A percentile compares a stretch with the other conserved stretches of the same genome.
These are phyloP conservation scores for Nephrotoma flavescens DNA, from an alignment of 2,888 invertebrate genomes.

Conservation along the genomic window DNA sequence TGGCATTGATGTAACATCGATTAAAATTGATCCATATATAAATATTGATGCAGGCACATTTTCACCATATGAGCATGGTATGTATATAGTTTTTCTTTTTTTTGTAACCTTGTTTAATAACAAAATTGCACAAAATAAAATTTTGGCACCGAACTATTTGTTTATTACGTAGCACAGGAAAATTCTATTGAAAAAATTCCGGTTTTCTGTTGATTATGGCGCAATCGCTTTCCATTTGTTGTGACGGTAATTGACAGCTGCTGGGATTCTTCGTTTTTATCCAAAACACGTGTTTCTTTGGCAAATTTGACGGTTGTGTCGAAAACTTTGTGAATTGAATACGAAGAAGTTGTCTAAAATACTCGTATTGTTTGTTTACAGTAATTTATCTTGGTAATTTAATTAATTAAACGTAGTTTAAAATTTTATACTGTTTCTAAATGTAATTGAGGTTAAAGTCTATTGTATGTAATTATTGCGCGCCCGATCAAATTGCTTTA, in stretches of 20 bases:
- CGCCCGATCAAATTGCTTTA: no score
- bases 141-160: not conserved
- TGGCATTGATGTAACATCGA: constrained; percentile 91
- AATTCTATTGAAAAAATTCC: not conserved
- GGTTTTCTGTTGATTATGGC: not conserved
- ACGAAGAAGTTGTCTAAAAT: not conserved
- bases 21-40: constrained; percentile 99
- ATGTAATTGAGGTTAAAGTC: not conserved
- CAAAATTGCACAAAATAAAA: not conserved
- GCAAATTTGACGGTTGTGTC: not conserved
- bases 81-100: constrained; percentile 19
- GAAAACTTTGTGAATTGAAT: not conserved
- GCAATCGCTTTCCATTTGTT: not conserved
- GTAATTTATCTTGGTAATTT: not conserved
- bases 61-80: constrained; percentile 97
- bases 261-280: not conserved
- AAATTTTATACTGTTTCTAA: no score
- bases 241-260: not conserved
- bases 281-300: not conserved
- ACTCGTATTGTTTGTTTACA: no score
- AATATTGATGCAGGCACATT: constrained; percentile 99
- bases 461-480: not conserved
- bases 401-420: no score
- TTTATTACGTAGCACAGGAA: not conserved
- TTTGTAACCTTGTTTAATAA: not conserved